A percentile compares a stretch with the other conserved stretches of the same genome.
Evolutionary conservation across 2,797 vertebrate genomes (phyloP).

Genomic region (Crocidura indochinensis): DNA sequence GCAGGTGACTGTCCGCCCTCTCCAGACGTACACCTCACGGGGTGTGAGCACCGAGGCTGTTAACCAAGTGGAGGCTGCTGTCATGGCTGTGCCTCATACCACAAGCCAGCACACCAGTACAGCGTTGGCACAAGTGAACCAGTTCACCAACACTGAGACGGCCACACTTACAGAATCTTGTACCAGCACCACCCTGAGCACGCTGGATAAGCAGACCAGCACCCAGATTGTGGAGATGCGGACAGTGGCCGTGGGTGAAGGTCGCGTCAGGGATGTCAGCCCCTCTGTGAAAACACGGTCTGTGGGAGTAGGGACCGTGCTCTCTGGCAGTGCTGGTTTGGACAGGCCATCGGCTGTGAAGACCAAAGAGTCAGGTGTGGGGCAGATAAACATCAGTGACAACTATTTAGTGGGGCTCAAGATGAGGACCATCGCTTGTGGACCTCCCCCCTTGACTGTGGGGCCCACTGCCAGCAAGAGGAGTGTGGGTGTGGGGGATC

Average conservation of each 20-base stretch:
- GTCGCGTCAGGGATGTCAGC: slow-evolving; percentile 94
- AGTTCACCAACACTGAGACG: slow-evolving; percentile 92
- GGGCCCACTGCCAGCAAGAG: slow-evolving; percentile 88
- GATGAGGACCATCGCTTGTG: slow-evolving; percentile 97
- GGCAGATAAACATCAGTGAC: slow-evolving; percentile 93
- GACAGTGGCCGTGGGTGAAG: slow-evolving; percentile 95
- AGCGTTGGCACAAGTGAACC: slow-evolving; percentile 87
- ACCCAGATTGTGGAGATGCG: slow-evolving; percentile 91
- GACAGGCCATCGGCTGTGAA: slow-evolving; percentile 90
- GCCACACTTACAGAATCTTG: slow-evolving; percentile 89
- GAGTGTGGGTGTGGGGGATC: slow-evolving; percentile 94
- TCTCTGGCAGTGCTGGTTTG: slow-evolving; percentile 87
- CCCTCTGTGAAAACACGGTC: slow-evolving; percentile 92
- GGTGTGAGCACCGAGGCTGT: slow-evolving; percentile 90
- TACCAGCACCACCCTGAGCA: slow-evolving; percentile 91
- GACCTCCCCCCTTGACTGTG: slow-evolving; percentile 90
- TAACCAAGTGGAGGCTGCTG: slow-evolving; percentile 88
- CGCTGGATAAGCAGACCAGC: slow-evolving; percentile 93
- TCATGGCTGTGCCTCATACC: slow-evolving; percentile 92
- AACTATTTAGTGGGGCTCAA: slow-evolving; percentile 97
- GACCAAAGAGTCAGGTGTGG: slow-evolving; percentile 96
- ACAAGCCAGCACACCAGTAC: slow-evolving; percentile 93
- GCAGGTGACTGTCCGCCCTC: slow-evolving; percentile 89
- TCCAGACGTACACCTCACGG: slow-evolving; percentile 89
- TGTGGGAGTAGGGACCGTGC: slow-evolving; percentile 94